phyloP scores from a whole-genome alignment of 2,888 invertebrate species.

The Hirtodrosophila cameraria region DNA sequence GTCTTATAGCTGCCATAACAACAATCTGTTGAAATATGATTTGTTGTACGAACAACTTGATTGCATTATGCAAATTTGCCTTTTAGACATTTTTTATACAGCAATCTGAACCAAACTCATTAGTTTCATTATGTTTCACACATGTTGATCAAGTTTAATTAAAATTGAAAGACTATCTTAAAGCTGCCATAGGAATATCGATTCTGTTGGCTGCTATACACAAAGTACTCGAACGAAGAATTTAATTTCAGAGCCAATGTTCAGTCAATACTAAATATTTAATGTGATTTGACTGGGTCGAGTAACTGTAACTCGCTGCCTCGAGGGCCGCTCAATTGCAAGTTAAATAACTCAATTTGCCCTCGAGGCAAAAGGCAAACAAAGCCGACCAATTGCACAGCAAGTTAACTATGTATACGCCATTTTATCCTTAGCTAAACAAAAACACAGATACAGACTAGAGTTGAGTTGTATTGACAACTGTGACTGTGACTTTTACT shows the following conservation, averaged over 20 bases:
- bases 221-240: neutral
- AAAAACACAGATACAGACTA: conserved; percentile 26
- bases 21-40: too few relatives aligned
- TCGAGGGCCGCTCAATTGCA: conserved; percentile 57
- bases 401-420: conserved; percentile 13
- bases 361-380: conserved; percentile 42
- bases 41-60: too few relatives aligned
- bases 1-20: too few relatives aligned
- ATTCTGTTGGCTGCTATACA: neutral
- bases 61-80: too few relatives aligned
- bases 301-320: conserved; percentile 19
- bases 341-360: conserved; percentile 71
- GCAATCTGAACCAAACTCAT: too few relatives aligned
- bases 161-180: too few relatives aligned
- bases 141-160: too few relatives aligned
- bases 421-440: conserved; percentile 10
- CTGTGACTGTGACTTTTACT: too few relatives aligned
- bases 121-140: too few relatives aligned
- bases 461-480: too few relatives aligned
- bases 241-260: conserved; percentile 32
- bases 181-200: conserved; percentile 8
- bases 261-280: conserved; percentile 49
- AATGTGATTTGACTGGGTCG: conserved; percentile 36
- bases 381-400: conserved; percentile 52
- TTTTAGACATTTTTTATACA: too few relatives aligned